Percentiles rank a stretch among this genome's conserved stretches.
phyloP scores from a whole-genome alignment of 2,888 invertebrate species.

The Noctua comes region DNA sequence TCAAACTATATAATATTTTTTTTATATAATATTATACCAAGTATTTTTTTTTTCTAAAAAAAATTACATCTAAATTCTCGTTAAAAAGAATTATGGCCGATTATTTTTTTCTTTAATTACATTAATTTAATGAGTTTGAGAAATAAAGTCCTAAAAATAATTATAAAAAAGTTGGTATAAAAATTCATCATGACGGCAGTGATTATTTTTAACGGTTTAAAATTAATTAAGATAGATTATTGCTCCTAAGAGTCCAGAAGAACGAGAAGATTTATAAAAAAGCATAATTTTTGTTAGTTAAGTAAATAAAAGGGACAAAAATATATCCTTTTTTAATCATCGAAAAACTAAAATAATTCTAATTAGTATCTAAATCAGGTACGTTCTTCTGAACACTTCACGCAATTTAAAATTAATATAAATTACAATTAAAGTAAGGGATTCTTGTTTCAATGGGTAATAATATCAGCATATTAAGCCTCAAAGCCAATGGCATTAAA shows the following conservation, averaged over 20 bases:
- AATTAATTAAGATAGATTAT: slow-evolving; percentile 14
- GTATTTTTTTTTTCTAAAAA: slow-evolving; percentile 74
- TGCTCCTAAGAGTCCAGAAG: slow-evolving; percentile 33
- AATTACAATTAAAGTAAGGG: slow-evolving; percentile 17
- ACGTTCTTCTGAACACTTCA: slow-evolving; percentile 34
- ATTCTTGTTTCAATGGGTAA: slow-evolving; percentile 13
- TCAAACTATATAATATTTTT: slow-evolving; percentile 64
- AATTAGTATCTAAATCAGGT: slow-evolving; percentile 22
- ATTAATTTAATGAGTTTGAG: slow-evolving; percentile 45
- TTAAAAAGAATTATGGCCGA: slow-evolving; percentile 78
- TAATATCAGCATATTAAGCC: not conserved
- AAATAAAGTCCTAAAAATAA: slow-evolving; percentile 50
- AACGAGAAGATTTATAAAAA: not conserved
- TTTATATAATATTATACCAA: slow-evolving; percentile 56
- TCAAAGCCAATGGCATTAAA: not conserved
- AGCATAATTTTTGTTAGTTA: not conserved
- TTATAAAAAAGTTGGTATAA: slow-evolving; percentile 45
- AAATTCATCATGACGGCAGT: slow-evolving; percentile 56
- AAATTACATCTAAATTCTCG: slow-evolving; percentile 76
- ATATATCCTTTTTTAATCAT: not conserved
- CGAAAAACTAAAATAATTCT: not conserved
- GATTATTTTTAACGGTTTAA: slow-evolving; percentile 22
- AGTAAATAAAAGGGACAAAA: not conserved
- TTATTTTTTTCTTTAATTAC: slow-evolving; percentile 60
- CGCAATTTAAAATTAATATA: slow-evolving; percentile 27